These are phyloP conservation scores for Pagrus major DNA, from an alignment of 2,113 vertebrate species.

Conservation along the genomic window DNA sequence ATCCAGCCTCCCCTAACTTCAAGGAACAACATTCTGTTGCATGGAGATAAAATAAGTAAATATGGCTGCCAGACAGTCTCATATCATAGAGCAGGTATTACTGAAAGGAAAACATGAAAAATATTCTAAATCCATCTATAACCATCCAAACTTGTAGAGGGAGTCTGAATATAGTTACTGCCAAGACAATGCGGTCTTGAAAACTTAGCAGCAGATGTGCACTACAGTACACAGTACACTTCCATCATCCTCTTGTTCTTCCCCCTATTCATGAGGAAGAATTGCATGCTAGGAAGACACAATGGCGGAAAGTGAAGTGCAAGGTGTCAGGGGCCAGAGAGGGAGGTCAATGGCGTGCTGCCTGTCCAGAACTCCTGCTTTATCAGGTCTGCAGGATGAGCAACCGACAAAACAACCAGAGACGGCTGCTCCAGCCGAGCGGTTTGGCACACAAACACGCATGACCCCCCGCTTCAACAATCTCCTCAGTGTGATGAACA, in stretches of 20 bases:
- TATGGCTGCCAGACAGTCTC: background rate
- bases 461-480: background rate
- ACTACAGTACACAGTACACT: slow-evolving; percentile 31
- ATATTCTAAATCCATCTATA: background rate
- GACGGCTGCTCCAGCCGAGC: slow-evolving; percentile 32
- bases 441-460: slow-evolving; percentile 34
- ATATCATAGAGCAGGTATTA: slow-evolving; percentile 6
- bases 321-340: slow-evolving; percentile 49
- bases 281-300: slow-evolving; percentile 80
- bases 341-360: slow-evolving; percentile 66
- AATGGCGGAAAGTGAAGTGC: slow-evolving; percentile 77
- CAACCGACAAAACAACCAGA: slow-evolving; percentile 55
- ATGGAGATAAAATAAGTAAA: background rate
- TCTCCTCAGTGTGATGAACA: slow-evolving; percentile 35
- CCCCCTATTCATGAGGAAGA: slow-evolving; percentile 58
- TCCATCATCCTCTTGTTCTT: slow-evolving; percentile 62
- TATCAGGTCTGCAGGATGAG: slow-evolving; percentile 73
- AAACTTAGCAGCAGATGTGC: slow-evolving; percentile 85
- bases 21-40: background rate
- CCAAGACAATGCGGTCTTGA: slow-evolving; percentile 82
- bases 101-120: background rate
- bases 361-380: slow-evolving; percentile 51
- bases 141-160: slow-evolving; percentile 65
- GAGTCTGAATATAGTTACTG: slow-evolving; percentile 80
- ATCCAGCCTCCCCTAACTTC: background rate